Conservation (phyloP, 2,888 invertebrate genomes). For the Calliscelio sp. region DNA sequence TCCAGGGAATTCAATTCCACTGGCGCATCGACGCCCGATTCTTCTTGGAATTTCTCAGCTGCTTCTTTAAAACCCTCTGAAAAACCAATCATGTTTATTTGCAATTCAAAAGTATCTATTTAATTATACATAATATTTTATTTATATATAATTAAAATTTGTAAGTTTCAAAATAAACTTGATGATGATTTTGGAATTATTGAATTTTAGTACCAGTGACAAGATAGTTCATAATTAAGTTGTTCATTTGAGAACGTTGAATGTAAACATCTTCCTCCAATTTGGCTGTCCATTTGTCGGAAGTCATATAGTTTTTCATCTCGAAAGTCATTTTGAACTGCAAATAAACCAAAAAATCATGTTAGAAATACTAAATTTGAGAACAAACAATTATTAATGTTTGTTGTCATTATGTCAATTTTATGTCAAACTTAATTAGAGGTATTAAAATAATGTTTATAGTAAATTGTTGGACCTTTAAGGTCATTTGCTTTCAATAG, state of each 20-base stretch:
- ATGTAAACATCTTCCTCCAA: conserved; percentile 92
- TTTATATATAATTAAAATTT: no score
- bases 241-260: conserved; percentile 97
- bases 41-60: conserved; percentile 97
- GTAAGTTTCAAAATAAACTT: no score
- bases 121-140: no score
- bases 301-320: conserved; percentile 87
- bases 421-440: no score
- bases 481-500: no score
- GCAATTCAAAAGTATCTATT: no score
- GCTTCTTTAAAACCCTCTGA: conserved; percentile 98
- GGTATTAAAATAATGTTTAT: no score
- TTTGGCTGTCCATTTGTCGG: conserved; percentile 92
- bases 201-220: conserved; percentile 98
- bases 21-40: conserved; percentile 94
- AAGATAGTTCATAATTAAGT: conserved; percentile 99
- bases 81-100: conserved; percentile 67
- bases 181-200: neutral
- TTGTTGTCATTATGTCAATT: no score
- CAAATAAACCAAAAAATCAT: neutral
- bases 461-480: no score
- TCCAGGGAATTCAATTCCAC: conserved; percentile 95
- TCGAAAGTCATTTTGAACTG: conserved; percentile 86
- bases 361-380: neutral
- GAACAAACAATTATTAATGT: neutral